These are phyloP conservation scores for Neolamprologus longior DNA, from an alignment of 2,113 vertebrate species.

Conservation along the genomic window DNA sequence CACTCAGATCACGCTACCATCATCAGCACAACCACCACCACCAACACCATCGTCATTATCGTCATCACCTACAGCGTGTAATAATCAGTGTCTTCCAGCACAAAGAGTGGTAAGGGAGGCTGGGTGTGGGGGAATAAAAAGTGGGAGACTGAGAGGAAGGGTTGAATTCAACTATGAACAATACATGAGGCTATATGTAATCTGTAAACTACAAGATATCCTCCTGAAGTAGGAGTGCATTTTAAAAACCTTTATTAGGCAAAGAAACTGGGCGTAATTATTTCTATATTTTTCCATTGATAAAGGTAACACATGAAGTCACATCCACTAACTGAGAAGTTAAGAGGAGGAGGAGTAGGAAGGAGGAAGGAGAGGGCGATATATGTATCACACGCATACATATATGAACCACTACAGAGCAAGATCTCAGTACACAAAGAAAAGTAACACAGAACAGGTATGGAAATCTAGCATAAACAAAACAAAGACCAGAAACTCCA, in stretches of 20 bases:
- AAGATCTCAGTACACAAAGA: slow-evolving; percentile 65
- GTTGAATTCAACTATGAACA: slow-evolving; percentile 13
- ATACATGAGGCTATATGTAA: slow-evolving; percentile 35
- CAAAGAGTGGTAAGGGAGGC: slow-evolving; percentile 36
- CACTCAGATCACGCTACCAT: slow-evolving; percentile 63
- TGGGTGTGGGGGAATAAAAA: background rate
- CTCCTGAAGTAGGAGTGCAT: slow-evolving; percentile 5
- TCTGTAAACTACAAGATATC: slow-evolving; percentile 24
- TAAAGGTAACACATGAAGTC: slow-evolving; percentile 40
- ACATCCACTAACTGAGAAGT: slow-evolving; percentile 51
- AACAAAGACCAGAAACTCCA: slow-evolving; percentile 75
- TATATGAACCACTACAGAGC: slow-evolving; percentile 68
- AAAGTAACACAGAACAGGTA: slow-evolving; percentile 66
- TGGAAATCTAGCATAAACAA: slow-evolving; percentile 73
- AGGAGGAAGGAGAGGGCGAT: slow-evolving; percentile 57
- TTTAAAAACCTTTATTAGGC: slow-evolving; percentile 3
- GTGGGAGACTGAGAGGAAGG: slow-evolving; percentile 23
- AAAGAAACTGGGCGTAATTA: slow-evolving; percentile 4
- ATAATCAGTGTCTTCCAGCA: slow-evolving; percentile 67
- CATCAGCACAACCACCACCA: slow-evolving; percentile 64
- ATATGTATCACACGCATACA: slow-evolving; percentile 73
- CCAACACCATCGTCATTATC: slow-evolving; percentile 49
- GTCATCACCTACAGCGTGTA: slow-evolving; percentile 66
- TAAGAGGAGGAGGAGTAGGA: slow-evolving; percentile 41
- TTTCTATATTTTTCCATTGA: slow-evolving; percentile 1